Evolutionary conservation across 35 echinoderm and acorn worm species (phyloP), one percentile per base, ranked within the genome.

Genomic region (Amphiura filiformis): DNA sequence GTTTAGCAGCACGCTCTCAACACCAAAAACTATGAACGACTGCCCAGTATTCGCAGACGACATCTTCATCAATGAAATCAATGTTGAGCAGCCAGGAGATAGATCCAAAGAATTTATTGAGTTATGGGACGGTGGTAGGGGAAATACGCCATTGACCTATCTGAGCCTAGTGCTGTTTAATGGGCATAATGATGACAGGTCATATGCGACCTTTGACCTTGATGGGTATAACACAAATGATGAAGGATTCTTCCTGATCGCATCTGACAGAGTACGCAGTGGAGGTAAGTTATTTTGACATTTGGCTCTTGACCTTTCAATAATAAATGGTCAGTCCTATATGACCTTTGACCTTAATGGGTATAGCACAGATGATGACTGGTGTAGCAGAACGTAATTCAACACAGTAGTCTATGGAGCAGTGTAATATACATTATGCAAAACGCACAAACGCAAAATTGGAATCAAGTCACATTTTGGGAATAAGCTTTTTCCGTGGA

Each of bases 11-110:
- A n/a, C 79, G 39, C 82, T 87, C 28, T 35, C 30, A 0, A 89
- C 93, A n/a, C 90, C 96, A 13, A 32, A 76, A 9, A 44, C 40
- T 12, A 78, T 99, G 38, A 99, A 99, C 38, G 79, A 90, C 57
- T 99, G 96, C 78, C 96, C 96, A 1, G 26, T 89, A 18, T 92
- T 87, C 35, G 80, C 87, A 32, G 87, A 80, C 26, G 96, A 99
- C 39, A 39, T 99, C 22, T 38, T 94, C 80, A 99, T 99, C 56
- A 99, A 92, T 64, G 96, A 99, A 77, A 80, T 99, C 41, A 99
- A 90, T n/a, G 88, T 94, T 4, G 87, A 89, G 38, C 81, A 87
- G 11, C 77, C 77, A 4, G 76, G 75, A 17, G 41, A 84, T 1
- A 44, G 79, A 28, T 31, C 34, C 0, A 31, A 89, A 57, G 94